A percentile compares a stretch with the other conserved stretches of the same genome.
These are phyloP conservation scores for Thereuonema tuberculata DNA, from an alignment of 1,140 invertebrate genomes.

Conservation along the genomic window DNA sequence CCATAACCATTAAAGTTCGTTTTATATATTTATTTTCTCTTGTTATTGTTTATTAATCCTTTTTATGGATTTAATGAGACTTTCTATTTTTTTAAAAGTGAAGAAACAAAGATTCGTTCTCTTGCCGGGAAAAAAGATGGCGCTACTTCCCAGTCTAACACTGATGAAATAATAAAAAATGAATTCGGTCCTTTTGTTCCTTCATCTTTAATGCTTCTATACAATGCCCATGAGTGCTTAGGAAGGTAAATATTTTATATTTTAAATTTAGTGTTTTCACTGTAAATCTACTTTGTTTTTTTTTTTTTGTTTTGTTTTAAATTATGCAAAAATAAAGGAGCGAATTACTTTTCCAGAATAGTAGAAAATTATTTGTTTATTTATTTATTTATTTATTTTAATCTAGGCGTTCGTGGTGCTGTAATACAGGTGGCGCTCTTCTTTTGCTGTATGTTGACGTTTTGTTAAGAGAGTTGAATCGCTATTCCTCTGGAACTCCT, in stretches of 20 bases:
- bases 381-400: no score
- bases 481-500: constrained; percentile 11
- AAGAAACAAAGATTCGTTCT: constrained; percentile 20
- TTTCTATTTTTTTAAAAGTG: constrained; percentile 15
- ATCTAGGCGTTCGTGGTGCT: constrained; percentile 60
- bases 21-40: no score
- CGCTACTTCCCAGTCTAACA: background rate
- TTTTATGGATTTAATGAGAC: constrained; percentile 1
- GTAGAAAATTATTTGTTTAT: no score
- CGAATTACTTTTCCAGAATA: no score
- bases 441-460: constrained; percentile 60
- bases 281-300: no score
- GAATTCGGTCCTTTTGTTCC: constrained; percentile 43
- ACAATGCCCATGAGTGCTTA: constrained; percentile 70
- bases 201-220: constrained; percentile 58
- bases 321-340: no score
- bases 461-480: constrained; percentile 44
- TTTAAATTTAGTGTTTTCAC: background rate
- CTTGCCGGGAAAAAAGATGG: background rate
- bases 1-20: no score
- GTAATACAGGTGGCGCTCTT: constrained; percentile 54
- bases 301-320: no score
- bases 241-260: constrained; percentile 38
- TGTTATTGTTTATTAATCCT: no score
- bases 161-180: constrained; percentile 26